A percentile compares a stretch with the other conserved stretches of the same genome.
Evolutionary conservation across 2,797 vertebrate species (phyloP).

Genomic region (Liparis tanakae): DNA sequence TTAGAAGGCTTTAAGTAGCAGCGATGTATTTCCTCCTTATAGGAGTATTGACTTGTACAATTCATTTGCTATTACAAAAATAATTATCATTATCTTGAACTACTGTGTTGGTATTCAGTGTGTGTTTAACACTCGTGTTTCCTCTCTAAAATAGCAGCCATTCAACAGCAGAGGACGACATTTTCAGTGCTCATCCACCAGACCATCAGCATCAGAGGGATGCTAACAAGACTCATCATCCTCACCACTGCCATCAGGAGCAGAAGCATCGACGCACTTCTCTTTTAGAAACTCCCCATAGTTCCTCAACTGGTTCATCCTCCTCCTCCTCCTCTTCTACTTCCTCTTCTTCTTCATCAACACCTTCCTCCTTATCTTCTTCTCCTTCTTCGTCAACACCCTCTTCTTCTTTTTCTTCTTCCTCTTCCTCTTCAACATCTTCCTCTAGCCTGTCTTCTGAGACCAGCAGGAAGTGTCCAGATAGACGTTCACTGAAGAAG

Average conservation of each 20-base stretch:
- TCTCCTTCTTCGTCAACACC: constrained; percentile 60
- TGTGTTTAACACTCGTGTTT: constrained; percentile 10
- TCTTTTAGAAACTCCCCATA: constrained; percentile 60
- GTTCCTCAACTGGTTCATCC: constrained; percentile 59
- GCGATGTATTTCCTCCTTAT: neutral
- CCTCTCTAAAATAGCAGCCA: constrained; percentile 55
- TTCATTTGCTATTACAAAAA: neutral
- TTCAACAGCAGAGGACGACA: constrained; percentile 66
- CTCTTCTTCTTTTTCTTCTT: constrained; percentile 62
- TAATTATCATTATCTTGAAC: neutral
- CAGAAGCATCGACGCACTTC: constrained; percentile 56
- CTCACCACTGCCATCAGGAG: constrained; percentile 52
- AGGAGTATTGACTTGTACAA: neutral
- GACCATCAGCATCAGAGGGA: constrained; percentile 44
- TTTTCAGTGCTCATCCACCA: constrained; percentile 54
- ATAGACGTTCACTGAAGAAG: constrained; percentile 36
- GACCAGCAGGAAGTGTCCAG: constrained; percentile 66
- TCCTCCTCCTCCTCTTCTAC: constrained; percentile 54
- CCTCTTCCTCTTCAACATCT: constrained; percentile 63
- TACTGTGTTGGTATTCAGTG: neutral
- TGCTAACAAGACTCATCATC: constrained; percentile 42
- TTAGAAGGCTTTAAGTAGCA: neutral
- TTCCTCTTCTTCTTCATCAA: constrained; percentile 44
- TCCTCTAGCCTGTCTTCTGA: constrained; percentile 78
- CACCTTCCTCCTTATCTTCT: constrained; percentile 50